Base-by-base conservation (phyloP, 2,888 invertebrate species). In the Tuberolachnus salignus region DNA sequence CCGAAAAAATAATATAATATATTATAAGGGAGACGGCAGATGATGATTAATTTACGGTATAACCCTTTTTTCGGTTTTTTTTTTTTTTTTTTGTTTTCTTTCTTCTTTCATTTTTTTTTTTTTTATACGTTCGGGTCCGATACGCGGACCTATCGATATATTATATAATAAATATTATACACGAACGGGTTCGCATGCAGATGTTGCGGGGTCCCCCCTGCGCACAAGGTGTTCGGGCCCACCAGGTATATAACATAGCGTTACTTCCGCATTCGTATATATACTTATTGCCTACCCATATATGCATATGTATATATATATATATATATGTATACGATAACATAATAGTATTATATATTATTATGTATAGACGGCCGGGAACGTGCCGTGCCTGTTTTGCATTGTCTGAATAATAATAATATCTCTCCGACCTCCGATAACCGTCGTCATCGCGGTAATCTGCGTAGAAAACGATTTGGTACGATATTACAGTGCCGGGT, bases 371-470 rank as follows among this genome's bases (percentile, higher is more conserved):
- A 21, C 59, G 26, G 19, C 10, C 55, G 23, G 26, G 57, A 46
- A 78, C 75, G 75, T 59, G 75, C 75, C 75, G 42, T 26, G 75
- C 55, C 75, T 69, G 75, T 78, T 78, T 78, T 78, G 75, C 75
- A 78, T 78, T 78, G 75, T 78, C 67, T 78, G 75, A 78, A 78
- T 75, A 75, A 55, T 75, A 75, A 55, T 78, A 73, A 73, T 72
- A 46, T 46, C 67, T 34, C 73, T 55, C 13, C 23, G 26, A 21
- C 51, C 16, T 3, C 14, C 51, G 42, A 26, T 64, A 26, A n/a
- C 21, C 61, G 70, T 44, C 71, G 46, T 63, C 61, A 23, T 73
- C 73, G 73, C 51, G 57, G 19, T 74, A 69, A 78, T 78, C 75
- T 59, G 66, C 57, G 75, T 51, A 67, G 66, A 64, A 55, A 57